A percentile compares a stretch with the other conserved stretches of the same genome.
Evolutionary conservation across 2,113 vertebrate species (phyloP).

Genomic region (Mystacornis crossleyi): DNA sequence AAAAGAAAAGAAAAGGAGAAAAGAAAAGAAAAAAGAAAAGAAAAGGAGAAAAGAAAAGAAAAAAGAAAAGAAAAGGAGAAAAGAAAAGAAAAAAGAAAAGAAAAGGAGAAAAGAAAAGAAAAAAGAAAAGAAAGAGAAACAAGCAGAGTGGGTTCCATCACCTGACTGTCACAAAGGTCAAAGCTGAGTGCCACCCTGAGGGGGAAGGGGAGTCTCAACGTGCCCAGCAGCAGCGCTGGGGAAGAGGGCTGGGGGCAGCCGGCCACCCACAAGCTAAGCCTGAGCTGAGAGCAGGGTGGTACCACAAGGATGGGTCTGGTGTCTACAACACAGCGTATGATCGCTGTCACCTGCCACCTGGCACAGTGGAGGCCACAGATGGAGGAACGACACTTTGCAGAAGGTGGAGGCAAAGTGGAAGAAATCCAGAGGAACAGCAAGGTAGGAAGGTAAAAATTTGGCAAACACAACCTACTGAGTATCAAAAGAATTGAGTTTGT

Average conservation of each 20-base stretch:
- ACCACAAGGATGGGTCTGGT: not conserved
- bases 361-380: not conserved
- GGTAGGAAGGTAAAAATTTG: not conserved
- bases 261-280: not conserved
- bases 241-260: not conserved
- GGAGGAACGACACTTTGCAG: fast-evolving
- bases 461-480: not conserved
- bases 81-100: no score
- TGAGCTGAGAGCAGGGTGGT: not conserved
- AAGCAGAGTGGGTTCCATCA: not conserved
- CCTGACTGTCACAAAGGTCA: not conserved
- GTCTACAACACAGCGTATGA: fast-evolving
- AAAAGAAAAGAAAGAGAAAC: no score
- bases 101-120: no score
- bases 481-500: not conserved
- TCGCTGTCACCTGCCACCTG: not conserved
- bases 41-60: no score
- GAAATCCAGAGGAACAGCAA: not conserved
- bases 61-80: no score
- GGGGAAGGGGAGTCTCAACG: fast-evolving
- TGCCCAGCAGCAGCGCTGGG: not conserved
- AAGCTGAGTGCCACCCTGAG: not conserved
- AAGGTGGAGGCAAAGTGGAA: not conserved
- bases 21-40: no score
- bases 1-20: no score